These are phyloP conservation scores for Neoseiulus cucumeris DNA, from an alignment of 1,140 invertebrate genomes.

Conservation along the genomic window DNA sequence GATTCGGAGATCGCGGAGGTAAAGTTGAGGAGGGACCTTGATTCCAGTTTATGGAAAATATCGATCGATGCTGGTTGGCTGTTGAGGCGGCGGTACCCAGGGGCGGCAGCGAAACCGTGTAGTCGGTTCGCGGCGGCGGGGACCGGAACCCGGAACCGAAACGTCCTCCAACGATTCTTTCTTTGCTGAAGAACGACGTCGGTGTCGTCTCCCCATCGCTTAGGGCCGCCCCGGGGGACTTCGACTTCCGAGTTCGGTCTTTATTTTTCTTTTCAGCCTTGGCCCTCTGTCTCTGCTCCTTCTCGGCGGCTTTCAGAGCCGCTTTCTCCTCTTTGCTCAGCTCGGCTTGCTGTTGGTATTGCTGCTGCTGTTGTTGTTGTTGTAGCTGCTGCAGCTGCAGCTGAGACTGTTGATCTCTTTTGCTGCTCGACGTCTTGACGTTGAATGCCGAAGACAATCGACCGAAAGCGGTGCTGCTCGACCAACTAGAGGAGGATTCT, in stretches of 20 bases:
- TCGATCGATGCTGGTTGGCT: constrained; percentile 3
- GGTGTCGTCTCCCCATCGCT: constrained; percentile 4
- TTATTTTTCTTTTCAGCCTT: neutral
- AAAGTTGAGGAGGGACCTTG: neutral
- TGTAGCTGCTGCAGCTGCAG: neutral
- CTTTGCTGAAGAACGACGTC: constrained; percentile 2
- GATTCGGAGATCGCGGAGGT: neutral
- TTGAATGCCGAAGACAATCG: constrained; percentile 8
- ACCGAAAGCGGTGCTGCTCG: neutral
- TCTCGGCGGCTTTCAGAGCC: constrained; percentile 6
- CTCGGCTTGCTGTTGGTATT: neutral
- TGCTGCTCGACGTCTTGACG: neutral
- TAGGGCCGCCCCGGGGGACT: neutral
- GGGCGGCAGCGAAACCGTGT: constrained; percentile 1
- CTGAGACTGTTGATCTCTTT: neutral
- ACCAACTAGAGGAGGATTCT: neutral
- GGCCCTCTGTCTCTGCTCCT: constrained; percentile 3
- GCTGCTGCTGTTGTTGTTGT: neutral
- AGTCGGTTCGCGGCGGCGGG: neutral
- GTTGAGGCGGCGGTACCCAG: neutral
- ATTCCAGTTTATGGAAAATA: constrained; percentile 9
- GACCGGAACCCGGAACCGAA: neutral
- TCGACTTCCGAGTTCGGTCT: neutral
- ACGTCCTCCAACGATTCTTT: neutral
- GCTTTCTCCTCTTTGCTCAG: neutral